These are phyloP conservation scores for Acanthurus lineatus DNA, from an alignment of 2,797 vertebrate genomes.

Conservation along the genomic window DNA sequence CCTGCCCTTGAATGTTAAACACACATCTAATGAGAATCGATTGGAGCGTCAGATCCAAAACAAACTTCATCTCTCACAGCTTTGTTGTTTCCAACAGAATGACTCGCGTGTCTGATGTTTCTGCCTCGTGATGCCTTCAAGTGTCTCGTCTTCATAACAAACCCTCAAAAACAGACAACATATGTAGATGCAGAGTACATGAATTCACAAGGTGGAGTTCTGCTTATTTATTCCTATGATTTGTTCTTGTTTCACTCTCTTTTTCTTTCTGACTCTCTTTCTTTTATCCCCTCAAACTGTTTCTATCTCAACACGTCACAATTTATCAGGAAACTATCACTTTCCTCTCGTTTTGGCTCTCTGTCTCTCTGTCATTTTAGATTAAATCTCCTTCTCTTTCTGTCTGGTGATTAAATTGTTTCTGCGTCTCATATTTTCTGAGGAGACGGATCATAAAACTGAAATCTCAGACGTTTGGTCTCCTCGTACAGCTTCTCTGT, in stretches of 20 bases:
- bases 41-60: not conserved
- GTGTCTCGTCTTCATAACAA: no score
- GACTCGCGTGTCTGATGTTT: not conserved
- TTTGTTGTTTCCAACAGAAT: constrained; percentile 10
- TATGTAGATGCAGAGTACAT: no score
- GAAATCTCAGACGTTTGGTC: constrained; percentile 8
- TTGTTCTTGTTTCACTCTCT: not conserved
- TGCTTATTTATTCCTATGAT: not conserved
- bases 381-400: not conserved
- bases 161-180: no score
- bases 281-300: constrained; percentile 17
- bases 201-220: no score
- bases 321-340: not conserved
- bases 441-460: constrained; percentile 8
- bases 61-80: not conserved
- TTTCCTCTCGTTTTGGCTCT: not conserved
- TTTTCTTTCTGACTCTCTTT: not conserved
- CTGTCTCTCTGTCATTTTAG: constrained; percentile 32
- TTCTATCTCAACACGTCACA: not conserved
- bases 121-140: no score
- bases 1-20: not conserved
- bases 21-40: not conserved
- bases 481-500: not conserved
- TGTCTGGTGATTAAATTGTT: not conserved
- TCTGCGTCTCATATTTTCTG: no score